phyloP scores from a whole-genome alignment of 2,888 invertebrate species.

The Eremobia ochroleuca region DNA sequence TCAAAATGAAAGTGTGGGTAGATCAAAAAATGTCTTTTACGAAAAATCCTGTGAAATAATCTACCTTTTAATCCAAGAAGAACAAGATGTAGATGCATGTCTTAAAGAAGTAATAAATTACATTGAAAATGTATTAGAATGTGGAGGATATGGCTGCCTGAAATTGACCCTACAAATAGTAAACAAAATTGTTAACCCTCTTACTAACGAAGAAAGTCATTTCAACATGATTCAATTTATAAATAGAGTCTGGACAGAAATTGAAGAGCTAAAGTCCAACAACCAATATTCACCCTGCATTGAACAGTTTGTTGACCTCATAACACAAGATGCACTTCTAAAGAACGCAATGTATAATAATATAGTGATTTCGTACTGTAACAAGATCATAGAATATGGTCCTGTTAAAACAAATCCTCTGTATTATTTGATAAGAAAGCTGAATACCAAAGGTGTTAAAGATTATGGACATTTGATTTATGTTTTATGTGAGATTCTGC shows the following conservation, averaged over 20 bases:
- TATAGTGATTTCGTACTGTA: conserved; percentile 77
- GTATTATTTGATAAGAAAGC: conserved; percentile 77
- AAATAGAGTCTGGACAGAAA: conserved; percentile 84
- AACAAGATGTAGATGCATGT: conserved; percentile 55
- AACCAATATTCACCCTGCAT: conserved; percentile 84
- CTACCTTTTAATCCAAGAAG: conserved; percentile 68
- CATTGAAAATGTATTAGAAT: conserved; percentile 81
- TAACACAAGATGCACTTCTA: conserved; percentile 79
- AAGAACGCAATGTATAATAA: conserved; percentile 78
- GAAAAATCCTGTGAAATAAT: conserved; percentile 82
- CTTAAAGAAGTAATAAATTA: conserved; percentile 73
- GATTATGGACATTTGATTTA: conserved; percentile 78
- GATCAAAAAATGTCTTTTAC: conserved; percentile 80
- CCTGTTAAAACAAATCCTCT: conserved; percentile 80
- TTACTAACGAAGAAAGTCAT: conserved; percentile 67
- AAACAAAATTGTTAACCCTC: conserved; percentile 74
- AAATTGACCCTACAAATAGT: conserved; percentile 83
- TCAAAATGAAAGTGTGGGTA: conserved; percentile 77
- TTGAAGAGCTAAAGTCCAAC: conserved; percentile 87
- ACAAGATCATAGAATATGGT: conserved; percentile 83
- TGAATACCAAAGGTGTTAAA: conserved; percentile 70
- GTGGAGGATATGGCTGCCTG: conserved; percentile 88
- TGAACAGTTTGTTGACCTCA: conserved; percentile 81
- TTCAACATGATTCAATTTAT: conserved; percentile 80
- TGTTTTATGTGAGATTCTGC: conserved; percentile 85